These are phyloP conservation scores for Lissocephala sabroskyi DNA, from an alignment of 2,888 invertebrate species.

Conservation along the genomic window DNA sequence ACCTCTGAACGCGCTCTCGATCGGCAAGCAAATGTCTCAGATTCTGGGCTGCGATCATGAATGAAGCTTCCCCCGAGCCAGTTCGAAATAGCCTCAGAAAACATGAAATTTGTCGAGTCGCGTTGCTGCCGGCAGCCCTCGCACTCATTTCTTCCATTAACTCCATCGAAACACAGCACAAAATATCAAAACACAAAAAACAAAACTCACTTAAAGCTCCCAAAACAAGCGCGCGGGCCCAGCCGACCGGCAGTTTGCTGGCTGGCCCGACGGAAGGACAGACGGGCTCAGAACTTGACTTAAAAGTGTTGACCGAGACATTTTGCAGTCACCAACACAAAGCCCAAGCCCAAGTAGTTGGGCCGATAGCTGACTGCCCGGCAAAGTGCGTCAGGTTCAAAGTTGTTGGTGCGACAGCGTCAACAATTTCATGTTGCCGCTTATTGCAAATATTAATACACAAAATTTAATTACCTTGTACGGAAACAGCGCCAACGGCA, in stretches of 20 bases:
- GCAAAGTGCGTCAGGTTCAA: constrained; percentile 34
- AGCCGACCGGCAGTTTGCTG: no score
- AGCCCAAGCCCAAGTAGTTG: constrained; percentile 2
- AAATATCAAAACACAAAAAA: constrained; percentile 17
- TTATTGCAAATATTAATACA: no score
- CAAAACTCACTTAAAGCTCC: constrained; percentile 11
- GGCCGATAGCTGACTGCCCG: neutral
- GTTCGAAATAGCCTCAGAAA: constrained; percentile 10
- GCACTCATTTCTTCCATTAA: constrained; percentile 48
- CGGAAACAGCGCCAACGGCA: neutral
- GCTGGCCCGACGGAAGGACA: no score
- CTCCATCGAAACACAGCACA: no score
- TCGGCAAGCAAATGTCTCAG: constrained; percentile 31
- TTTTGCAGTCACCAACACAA: constrained; percentile 27
- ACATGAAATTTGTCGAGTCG: constrained; percentile 20
- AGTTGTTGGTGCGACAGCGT: constrained; percentile 27
- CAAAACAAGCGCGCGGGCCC: no score
- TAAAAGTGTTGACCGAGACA: constrained; percentile 61
- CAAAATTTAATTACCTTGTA: constrained; percentile 1
- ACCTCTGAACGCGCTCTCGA: constrained; percentile 58
- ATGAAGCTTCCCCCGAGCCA: constrained; percentile 15
- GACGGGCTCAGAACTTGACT: constrained; percentile 53
- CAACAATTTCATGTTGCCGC: constrained; percentile 1
- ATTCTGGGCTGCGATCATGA: constrained; percentile 37
- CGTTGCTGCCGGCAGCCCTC: constrained; percentile 6